Conservation (phyloP, 2,797 vertebrate genomes). For the Anabas testudineus region DNA sequence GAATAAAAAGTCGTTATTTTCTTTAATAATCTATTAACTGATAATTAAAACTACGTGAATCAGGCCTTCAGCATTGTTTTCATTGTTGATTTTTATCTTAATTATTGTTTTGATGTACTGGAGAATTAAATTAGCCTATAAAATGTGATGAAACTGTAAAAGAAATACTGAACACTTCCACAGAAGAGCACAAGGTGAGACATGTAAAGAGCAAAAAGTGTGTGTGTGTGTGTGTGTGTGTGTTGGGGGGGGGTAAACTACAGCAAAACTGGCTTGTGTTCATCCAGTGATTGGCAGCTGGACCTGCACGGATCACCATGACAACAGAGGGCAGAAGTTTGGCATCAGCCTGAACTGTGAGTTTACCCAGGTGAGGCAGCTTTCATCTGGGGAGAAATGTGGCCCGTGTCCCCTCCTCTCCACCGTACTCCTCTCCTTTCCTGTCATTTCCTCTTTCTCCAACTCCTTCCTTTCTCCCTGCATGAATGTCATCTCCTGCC, state of each 20-base stretch:
- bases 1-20: no score
- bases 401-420: conserved; percentile 9
- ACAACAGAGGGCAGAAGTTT: conserved; percentile 47
- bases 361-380: conserved; percentile 38
- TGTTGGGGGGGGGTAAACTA: neutral
- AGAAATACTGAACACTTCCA: neutral
- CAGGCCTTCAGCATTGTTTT: no score
- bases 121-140: no score
- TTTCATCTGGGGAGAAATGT: conserved; percentile 14
- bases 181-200: neutral
- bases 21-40: no score
- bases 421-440: neutral
- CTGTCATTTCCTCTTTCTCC: conserved; percentile 28
- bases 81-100: no score
- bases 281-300: conserved; percentile 53
- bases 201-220: neutral
- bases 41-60: no score
- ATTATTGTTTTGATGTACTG: no score
- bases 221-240: neutral
- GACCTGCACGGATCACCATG: conserved; percentile 40
- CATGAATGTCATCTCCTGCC: conserved; percentile 39
- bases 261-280: neutral
- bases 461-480: conserved; percentile 17
- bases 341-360: conserved; percentile 28
- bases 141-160: no score